phyloP scores from a whole-genome alignment of 1,140 invertebrate species.

The Cecropterus lyciades region DNA sequence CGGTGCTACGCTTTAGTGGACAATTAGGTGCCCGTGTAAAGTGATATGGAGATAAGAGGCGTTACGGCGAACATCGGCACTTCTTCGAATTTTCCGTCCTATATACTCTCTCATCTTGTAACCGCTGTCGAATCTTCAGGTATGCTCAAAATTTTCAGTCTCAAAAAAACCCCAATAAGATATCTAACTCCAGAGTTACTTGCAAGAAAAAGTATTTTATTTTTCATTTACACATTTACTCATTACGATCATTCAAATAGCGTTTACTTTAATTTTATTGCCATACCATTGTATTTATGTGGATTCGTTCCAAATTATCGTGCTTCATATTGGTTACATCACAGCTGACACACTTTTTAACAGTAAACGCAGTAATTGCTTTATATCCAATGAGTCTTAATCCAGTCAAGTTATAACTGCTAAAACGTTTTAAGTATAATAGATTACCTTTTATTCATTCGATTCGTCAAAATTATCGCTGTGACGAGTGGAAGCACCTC shows the following conservation, averaged over 20 bases:
- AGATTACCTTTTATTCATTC: neutral
- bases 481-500: neutral
- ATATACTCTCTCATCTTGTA: conserved; percentile 63
- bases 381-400: conserved; percentile 9
- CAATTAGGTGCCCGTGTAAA: conserved; percentile 63
- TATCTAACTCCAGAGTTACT: neutral
- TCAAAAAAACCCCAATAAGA: neutral
- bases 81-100: conserved; percentile 76
- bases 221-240: neutral
- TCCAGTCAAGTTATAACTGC: neutral
- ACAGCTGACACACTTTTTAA: conserved; percentile 13
- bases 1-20: conserved; percentile 61
- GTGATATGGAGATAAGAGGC: conserved; percentile 78
- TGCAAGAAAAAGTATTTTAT: neutral
- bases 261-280: neutral
- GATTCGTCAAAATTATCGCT: neutral
- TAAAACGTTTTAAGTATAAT: neutral
- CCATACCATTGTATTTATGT: neutral
- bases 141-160: conserved; percentile 42
- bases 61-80: conserved; percentile 60
- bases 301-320: conserved; percentile 12
- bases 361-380: conserved; percentile 1
- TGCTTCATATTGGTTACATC: conserved; percentile 14
- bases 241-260: neutral
- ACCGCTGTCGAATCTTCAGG: conserved; percentile 66